phyloP scores from a whole-genome alignment of 1,140 invertebrate genomes.

The Camponotus floridanus region DNA sequence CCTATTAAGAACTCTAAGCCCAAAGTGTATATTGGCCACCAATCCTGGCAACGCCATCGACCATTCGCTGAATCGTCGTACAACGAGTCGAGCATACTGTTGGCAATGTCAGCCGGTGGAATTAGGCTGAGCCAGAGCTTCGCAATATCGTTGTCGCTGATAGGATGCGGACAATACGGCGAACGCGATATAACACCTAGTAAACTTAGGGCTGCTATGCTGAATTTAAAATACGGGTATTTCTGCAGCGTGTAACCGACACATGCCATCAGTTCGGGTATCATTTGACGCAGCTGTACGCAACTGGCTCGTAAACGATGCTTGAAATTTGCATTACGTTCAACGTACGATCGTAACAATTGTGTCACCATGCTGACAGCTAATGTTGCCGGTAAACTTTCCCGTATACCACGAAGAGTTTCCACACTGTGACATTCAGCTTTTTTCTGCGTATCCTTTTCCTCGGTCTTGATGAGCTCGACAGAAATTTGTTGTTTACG shows the following conservation, averaged over 20 bases:
- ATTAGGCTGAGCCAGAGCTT: slow-evolving; percentile 82
- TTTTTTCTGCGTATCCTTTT: slow-evolving; percentile 51
- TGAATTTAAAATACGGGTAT: slow-evolving; percentile 80
- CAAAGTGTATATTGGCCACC: slow-evolving; percentile 84
- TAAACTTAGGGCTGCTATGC: slow-evolving; percentile 79
- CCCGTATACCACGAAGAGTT: slow-evolving; percentile 65
- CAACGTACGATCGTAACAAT: slow-evolving; percentile 78
- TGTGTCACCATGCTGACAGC: slow-evolving; percentile 81
- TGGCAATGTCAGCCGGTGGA: slow-evolving; percentile 81
- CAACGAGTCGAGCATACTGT: slow-evolving; percentile 81
- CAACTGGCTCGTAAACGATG: slow-evolving; percentile 72
- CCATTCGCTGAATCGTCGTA: slow-evolving; percentile 80
- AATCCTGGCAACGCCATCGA: slow-evolving; percentile 84
- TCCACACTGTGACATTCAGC: slow-evolving; percentile 57
- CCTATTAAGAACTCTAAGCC: slow-evolving; percentile 83
- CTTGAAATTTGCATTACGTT: slow-evolving; percentile 61
- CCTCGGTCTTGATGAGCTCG: slow-evolving; percentile 18
- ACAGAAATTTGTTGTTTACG: slow-evolving; percentile 25
- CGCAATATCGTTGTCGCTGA: slow-evolving; percentile 80
- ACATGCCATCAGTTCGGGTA: slow-evolving; percentile 81
- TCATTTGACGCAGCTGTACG: slow-evolving; percentile 79
- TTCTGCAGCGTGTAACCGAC: slow-evolving; percentile 81
- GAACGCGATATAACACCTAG: slow-evolving; percentile 79
- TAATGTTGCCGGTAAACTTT: slow-evolving; percentile 80
- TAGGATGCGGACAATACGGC: slow-evolving; percentile 74